These are phyloP conservation scores for Vultur gryphus DNA, from an alignment of 2,797 vertebrate genomes.

Conservation along the genomic window DNA sequence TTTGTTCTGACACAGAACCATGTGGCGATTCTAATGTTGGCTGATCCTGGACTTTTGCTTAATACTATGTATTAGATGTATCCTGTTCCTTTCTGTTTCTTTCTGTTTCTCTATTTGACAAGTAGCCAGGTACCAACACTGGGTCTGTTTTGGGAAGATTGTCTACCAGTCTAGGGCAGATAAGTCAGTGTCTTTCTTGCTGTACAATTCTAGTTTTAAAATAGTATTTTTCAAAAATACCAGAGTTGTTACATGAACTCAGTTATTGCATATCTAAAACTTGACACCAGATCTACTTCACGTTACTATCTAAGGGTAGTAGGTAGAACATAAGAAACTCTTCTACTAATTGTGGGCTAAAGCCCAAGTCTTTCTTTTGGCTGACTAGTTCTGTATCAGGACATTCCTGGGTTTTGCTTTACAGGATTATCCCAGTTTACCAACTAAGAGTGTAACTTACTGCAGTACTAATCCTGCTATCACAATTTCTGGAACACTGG, in stretches of 20 bases:
- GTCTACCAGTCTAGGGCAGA: not conserved
- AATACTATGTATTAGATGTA: not conserved
- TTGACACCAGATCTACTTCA: not conserved
- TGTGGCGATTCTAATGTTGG: accelerated
- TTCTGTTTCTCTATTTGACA: not conserved
- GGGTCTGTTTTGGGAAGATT: not conserved
- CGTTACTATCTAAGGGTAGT: not conserved
- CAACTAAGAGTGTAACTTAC: not conserved
- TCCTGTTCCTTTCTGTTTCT: not conserved
- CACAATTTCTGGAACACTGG: not conserved
- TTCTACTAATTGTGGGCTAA: not conserved
- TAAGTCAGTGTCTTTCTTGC: not conserved
- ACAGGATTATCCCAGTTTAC: not conserved
- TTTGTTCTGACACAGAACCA: not conserved
- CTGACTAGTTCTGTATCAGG: not conserved
- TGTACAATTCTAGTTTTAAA: not conserved
- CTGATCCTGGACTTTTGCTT: not conserved
- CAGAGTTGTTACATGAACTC: not conserved
- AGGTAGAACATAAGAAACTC: not conserved
- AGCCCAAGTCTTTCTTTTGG: not conserved
- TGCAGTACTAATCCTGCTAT: not conserved
- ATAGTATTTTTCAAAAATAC: not conserved
- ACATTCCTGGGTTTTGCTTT: not conserved
- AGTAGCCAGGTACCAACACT: not conserved
- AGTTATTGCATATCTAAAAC: not conserved